Evolutionary conservation across 2,113 vertebrate species (phyloP).

Genomic region (Arenaria interpres): DNA sequence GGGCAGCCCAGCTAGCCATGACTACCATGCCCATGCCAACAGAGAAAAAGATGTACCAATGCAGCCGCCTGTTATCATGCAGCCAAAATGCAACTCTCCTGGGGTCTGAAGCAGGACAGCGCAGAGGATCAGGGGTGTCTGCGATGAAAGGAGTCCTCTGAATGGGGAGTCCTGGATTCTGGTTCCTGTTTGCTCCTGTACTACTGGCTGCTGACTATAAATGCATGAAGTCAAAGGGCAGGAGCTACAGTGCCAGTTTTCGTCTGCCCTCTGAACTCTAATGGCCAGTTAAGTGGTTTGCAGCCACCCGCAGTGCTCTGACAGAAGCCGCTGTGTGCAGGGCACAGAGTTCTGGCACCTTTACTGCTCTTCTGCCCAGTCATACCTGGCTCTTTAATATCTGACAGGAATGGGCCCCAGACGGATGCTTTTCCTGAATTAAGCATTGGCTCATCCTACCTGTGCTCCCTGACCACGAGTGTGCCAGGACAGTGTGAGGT

Average conservation of each 20-base stretch:
- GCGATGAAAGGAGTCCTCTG: neutral
- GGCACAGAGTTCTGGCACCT: neutral
- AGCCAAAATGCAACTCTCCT: neutral
- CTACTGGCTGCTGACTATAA: neutral
- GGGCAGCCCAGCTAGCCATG: neutral
- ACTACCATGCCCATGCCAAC: neutral
- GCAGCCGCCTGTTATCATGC: neutral
- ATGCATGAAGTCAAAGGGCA: neutral
- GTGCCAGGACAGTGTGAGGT: neutral
- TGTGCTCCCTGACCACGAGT: accelerated
- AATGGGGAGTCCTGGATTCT: neutral
- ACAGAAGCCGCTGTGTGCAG: neutral
- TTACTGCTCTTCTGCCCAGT: neutral
- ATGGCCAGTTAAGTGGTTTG: neutral
- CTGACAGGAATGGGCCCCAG: neutral
- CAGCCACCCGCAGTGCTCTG: neutral
- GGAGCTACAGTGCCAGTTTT: neutral
- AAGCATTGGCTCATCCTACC: neutral
- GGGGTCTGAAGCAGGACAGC: neutral
- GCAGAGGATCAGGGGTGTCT: neutral
- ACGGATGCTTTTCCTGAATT: neutral
- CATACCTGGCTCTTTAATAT: neutral
- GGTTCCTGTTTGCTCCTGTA: neutral
- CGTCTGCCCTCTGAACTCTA: neutral
- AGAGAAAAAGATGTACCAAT: neutral